Evolutionary conservation across 2,113 vertebrate species (phyloP), one percentile per base, ranked within the genome.

Genomic region (Tursiops truncatus): DNA sequence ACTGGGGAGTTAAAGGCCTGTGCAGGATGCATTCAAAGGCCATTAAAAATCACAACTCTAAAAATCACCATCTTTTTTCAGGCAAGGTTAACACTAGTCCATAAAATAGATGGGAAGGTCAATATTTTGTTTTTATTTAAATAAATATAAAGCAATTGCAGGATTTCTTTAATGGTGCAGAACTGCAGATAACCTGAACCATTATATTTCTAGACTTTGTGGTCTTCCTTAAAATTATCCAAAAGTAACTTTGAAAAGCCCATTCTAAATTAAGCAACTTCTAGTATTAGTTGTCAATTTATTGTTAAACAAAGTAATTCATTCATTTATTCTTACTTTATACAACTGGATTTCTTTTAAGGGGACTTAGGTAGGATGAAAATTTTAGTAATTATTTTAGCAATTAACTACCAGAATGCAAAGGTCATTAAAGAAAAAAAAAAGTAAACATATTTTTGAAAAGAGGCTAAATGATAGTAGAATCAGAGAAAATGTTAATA

Each of bases 21-120:
- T 84, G 84, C 73, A 97, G 97, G 94, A 94, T 97, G 91, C 73
- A 97, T 98, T 98, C 97, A 98, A 97, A 98, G 85, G 47, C 91
- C 83, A 97, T 98, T 98, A 98, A 97, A 95, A 98, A 96, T 95
- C 97, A 95, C 98, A 98, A 98, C 95, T 98, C 97, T 98, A 95
- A 97, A 98, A 98, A 98, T 96, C 97, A 98, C 92, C 87, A 97
- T 89, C 81, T 18, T 98, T 84, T 96, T 97, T 77, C 82, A 88
- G 97, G 93, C 95, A 98, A 98, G 97, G 96, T 97, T 98, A 98
- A 95, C 60, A 98, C 76, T 88, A 92, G 96, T 86, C 95, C 97
- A 93, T 31, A 89, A 96, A 93, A 90, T 60, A 96, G 71, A 80
- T 86, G 97, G 41, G 50, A 93, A 90, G 87, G 92, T 97, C 84